A percentile compares a stretch with the other conserved stretches of the same genome.
These are phyloP conservation scores for Tortrix viridana DNA, from an alignment of 2,888 invertebrate genomes.

Conservation along the genomic window DNA sequence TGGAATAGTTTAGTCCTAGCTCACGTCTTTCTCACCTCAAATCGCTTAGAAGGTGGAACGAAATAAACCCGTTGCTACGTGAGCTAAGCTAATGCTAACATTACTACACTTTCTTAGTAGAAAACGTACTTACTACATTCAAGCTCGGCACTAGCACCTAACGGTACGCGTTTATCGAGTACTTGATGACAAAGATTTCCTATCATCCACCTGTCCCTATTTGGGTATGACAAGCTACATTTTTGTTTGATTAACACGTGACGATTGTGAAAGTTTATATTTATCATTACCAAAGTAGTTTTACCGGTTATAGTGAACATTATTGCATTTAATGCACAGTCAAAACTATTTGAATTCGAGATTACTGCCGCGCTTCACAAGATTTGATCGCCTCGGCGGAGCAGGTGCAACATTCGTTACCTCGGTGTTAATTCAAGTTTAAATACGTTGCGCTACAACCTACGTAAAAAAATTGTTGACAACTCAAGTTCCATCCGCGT, in stretches of 20 bases:
- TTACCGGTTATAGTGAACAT: slow-evolving; percentile 45
- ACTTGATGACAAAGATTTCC: slow-evolving; percentile 65
- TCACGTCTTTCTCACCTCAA: too few species aligned
- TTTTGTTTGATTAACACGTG: slow-evolving; percentile 55
- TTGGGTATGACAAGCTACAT: slow-evolving; percentile 56
- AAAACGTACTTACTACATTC: neutral
- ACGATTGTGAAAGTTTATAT: slow-evolving; percentile 55
- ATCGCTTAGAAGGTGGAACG: slow-evolving; percentile 5
- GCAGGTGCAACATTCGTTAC: slow-evolving; percentile 31
- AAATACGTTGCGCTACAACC: neutral
- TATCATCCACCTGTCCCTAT: slow-evolving; percentile 53
- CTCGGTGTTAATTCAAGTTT: slow-evolving; percentile 24
- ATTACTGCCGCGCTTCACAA: slow-evolving; percentile 23
- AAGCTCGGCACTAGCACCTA: slow-evolving; percentile 55
- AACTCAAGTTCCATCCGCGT: too few species aligned
- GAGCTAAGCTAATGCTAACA: too few species aligned
- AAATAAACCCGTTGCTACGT: neutral
- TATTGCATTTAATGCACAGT: slow-evolving; percentile 32
- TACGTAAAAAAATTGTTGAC: too few species aligned
- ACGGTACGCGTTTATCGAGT: slow-evolving; percentile 62
- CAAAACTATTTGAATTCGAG: slow-evolving; percentile 22
- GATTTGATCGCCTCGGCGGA: slow-evolving; percentile 19
- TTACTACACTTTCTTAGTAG: neutral
- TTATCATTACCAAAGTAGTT: slow-evolving; percentile 44
- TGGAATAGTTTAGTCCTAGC: neutral